Conservation (phyloP, 30 jellyfish, hydroid and myxozoan species). For the Aurelia sp. region DNA sequence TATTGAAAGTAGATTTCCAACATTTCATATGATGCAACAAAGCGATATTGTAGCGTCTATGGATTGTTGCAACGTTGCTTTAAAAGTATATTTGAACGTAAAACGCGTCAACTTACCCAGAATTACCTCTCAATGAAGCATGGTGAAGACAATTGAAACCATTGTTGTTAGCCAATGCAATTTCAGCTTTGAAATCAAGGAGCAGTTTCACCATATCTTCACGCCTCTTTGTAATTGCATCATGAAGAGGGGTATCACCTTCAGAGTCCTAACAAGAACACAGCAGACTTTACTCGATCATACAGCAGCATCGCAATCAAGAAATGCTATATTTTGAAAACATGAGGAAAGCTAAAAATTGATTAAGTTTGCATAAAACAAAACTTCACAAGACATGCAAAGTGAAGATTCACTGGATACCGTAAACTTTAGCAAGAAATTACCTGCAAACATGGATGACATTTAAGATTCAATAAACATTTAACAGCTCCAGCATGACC, state of each 20-base stretch:
- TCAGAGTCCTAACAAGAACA: slow-evolving; percentile 76
- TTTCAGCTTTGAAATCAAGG: slow-evolving; percentile 81
- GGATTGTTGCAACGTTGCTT: too few relatives aligned
- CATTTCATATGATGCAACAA: too few relatives aligned
- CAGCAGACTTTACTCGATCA: too few relatives aligned
- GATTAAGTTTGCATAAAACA: too few relatives aligned
- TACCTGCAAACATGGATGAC: slow-evolving; percentile 77
- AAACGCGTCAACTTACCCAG: slow-evolving; percentile 55
- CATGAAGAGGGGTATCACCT: slow-evolving; percentile 97
- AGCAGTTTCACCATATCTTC: slow-evolving; percentile 88
- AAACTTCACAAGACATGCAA: too few relatives aligned
- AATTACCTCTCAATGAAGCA: slow-evolving; percentile 92
- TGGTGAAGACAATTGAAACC: slow-evolving; percentile 94
- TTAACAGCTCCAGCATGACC: slow-evolving; percentile 91
- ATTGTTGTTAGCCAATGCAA: slow-evolving; percentile 78
- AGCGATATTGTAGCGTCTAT: too few relatives aligned
- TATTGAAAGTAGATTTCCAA: too few relatives aligned
- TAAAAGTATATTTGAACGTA: too few relatives aligned
- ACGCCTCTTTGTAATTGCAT: slow-evolving; percentile 89
- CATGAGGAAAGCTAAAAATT: too few relatives aligned
- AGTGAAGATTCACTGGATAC: too few relatives aligned
- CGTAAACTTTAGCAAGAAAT: not conserved
- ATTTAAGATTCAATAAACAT: slow-evolving; percentile 42
- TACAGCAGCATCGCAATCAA: too few relatives aligned
- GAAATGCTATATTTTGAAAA: too few relatives aligned